A percentile compares a stretch with the other conserved stretches of the same genome.
Conservation (phyloP, 2,888 invertebrate species). For the Drosophila kuntzei region DNA sequence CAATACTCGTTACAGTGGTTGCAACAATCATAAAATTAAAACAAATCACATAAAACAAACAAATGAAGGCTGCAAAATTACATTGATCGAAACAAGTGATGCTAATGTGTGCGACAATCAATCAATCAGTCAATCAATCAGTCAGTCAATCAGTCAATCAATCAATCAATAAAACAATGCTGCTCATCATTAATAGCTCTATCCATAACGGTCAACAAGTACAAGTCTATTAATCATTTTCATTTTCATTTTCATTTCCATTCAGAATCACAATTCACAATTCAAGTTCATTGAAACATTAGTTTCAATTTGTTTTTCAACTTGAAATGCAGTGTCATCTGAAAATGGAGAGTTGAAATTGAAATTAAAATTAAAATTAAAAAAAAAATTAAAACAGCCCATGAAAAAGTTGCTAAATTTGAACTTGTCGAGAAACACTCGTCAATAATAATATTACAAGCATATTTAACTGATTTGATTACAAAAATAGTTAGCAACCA, state of each 20-base stretch:
- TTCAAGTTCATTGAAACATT: constrained; percentile 53
- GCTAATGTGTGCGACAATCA: constrained; percentile 56
- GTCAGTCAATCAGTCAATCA: constrained; percentile 26
- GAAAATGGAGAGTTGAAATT: constrained; percentile 20
- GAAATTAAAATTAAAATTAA: constrained; percentile 45
- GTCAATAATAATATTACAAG: no score
- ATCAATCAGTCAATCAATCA: constrained; percentile 40
- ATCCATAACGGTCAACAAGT: constrained; percentile 52
- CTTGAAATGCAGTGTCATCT: constrained; percentile 28
- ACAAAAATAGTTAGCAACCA: constrained; percentile 8
- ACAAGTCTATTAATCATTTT: constrained; percentile 45
- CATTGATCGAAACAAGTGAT: constrained; percentile 41
- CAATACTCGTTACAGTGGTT: constrained; percentile 6
- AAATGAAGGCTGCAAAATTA: constrained; percentile 29
- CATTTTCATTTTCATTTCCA: background rate
- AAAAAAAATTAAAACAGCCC: constrained; percentile 56
- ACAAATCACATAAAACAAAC: constrained; percentile 14
- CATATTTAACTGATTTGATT: constrained; percentile 7
- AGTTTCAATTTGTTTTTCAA: constrained; percentile 22
- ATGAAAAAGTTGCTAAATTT: constrained; percentile 35
- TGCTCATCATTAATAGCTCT: constrained; percentile 44
- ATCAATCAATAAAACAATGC: constrained; percentile 17
- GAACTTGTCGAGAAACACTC: constrained; percentile 20
- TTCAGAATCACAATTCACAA: constrained; percentile 8
- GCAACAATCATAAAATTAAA: constrained; percentile 3